Percentiles rank a stretch among this genome's conserved stretches.
phyloP scores from a whole-genome alignment of 2,888 invertebrate species.

The Tubulanus polymorphus region DNA sequence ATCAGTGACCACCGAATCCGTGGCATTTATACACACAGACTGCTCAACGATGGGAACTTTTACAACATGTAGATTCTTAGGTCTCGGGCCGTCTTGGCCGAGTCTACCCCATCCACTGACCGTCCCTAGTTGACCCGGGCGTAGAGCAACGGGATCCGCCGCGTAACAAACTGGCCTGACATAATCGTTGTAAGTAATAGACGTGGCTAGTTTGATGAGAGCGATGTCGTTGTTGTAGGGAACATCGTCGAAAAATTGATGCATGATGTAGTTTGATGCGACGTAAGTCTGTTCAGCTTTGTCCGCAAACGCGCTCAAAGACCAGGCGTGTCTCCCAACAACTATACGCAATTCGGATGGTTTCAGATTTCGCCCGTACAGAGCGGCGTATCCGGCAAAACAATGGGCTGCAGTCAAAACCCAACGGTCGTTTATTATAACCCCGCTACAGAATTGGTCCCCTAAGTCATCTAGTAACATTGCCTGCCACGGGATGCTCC shows the following conservation, averaged over 20 bases:
- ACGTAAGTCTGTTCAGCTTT: neutral
- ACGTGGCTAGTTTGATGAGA: neutral
- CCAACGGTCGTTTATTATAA: neutral
- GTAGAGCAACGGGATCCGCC: neutral
- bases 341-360: neutral
- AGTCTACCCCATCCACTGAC: neutral
- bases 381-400: neutral
- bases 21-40: neutral
- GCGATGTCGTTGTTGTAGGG: neutral
- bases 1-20: neutral
- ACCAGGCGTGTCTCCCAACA: neutral
- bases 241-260: neutral
- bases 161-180: neutral
- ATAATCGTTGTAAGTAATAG: neutral
- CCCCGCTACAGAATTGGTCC: neutral
- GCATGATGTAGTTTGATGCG: neutral
- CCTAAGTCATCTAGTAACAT: neutral
- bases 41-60: neutral
- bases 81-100: neutral
- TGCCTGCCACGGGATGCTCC: neutral
- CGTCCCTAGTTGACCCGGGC: neutral
- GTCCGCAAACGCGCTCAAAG: neutral
- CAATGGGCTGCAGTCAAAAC: neutral
- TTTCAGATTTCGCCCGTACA: neutral
- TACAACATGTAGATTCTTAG: neutral